Evolutionary conservation across 2,888 invertebrate species (phyloP), one percentile per base, ranked within the genome.

Genomic region (Glaucopsyche alexis): DNA sequence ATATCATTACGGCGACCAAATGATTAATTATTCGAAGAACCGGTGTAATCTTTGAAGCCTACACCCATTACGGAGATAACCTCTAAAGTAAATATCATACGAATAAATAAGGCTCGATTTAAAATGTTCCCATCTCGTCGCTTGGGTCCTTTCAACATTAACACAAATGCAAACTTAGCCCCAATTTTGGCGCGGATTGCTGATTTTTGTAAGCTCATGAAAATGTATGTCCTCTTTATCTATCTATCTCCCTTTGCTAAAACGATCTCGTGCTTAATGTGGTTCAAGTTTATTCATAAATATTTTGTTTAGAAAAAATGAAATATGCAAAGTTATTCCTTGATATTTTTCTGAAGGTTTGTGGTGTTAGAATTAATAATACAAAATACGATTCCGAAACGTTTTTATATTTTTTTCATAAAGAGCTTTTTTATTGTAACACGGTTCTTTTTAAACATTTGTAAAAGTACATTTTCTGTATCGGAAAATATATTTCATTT

Each of bases 1-100:
- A 86, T 83, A 79, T 83, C 16, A 55, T 85, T 86, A 89, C 84
- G 85, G 85, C 82, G 92, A 90, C 90, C 93, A 93, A 91, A 93
- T 93, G 93, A 93, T 93, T 93, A 93, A 93, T 93, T 93, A 93
- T 87, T 88, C 89, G 87, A 89, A 92, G 88, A 88, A 91, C 91
- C 90, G 89, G 89, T 89, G 89, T 93, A 93, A 93, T 91, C 89
- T 86, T 83, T 81, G 84, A 82, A 85, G 85, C 85, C 87, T 84
- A 84, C 82, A 82, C 80, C 84, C 87, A 89, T 91, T 89, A 86
- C 81, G 77, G 77, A 77, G 79, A 81, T 83, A 83, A 81, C 81
- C 82, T 82, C 80, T 79, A 87, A 88, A 85, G 80, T 87, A 83
- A 80, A 84, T 86, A 84, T 77, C 80, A 83, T 76, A 75, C 78